phyloP scores from a whole-genome alignment of 2,113 vertebrate species.

The Solea solea region DNA sequence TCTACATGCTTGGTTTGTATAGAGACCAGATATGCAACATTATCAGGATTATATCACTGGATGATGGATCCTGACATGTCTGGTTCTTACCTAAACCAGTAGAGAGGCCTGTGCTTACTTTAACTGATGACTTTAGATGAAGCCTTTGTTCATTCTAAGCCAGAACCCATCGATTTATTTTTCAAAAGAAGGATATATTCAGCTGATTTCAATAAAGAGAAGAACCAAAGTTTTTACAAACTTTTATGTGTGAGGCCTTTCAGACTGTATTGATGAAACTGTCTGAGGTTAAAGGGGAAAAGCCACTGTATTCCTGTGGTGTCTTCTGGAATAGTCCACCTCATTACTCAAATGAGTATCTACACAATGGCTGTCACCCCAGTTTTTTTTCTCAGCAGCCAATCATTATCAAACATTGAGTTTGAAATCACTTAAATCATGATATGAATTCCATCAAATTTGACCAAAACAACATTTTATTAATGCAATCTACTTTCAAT shows the following conservation, averaged over 20 bases:
- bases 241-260: background rate
- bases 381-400: too few relatives aligned
- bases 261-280: background rate
- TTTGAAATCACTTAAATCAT: background rate
- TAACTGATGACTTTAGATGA: constrained; percentile 30
- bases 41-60: constrained; percentile 20
- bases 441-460: background rate
- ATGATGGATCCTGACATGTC: constrained; percentile 39
- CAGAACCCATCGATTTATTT: constrained; percentile 11
- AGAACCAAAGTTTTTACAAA: background rate
- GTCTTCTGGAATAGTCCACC: too few relatives aligned
- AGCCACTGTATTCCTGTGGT: background rate
- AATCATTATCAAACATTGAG: background rate
- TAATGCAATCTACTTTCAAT: background rate
- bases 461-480: background rate
- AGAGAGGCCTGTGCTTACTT: constrained; percentile 32
- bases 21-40: constrained; percentile 40
- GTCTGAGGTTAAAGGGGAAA: background rate
- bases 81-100: constrained; percentile 33
- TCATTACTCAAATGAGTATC: background rate
- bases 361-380: too few relatives aligned
- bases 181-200: background rate
- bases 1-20: constrained; percentile 29
- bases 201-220: background rate
- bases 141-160: constrained; percentile 4